Evolutionary conservation across 2,888 invertebrate species (phyloP).

Genomic region (Mystacides longicornis): DNA sequence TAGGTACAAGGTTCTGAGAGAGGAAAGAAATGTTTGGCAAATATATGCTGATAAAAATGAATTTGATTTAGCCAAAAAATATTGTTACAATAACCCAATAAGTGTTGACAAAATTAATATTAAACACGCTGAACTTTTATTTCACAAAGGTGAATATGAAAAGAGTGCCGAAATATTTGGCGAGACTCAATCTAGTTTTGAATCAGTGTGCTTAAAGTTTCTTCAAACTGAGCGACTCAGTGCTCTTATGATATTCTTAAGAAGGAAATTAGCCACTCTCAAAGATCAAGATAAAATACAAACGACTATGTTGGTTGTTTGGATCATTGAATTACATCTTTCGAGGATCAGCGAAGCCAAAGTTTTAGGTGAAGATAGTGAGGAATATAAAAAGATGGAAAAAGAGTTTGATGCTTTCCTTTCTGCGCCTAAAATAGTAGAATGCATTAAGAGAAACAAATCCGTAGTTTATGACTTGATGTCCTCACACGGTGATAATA

Average conservation of each 20-base stretch:
- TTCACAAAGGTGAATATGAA: conserved; percentile 68
- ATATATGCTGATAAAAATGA: conserved; percentile 80
- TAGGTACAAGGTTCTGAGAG: conserved; percentile 73
- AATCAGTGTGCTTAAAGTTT: conserved; percentile 90
- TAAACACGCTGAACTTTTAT: conserved; percentile 82
- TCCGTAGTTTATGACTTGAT: conserved; percentile 83
- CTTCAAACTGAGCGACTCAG: conserved; percentile 72
- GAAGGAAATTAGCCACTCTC: conserved; percentile 69
- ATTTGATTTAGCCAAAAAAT: conserved; percentile 80
- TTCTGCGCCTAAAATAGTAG: conserved; percentile 60
- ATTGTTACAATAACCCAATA: conserved; percentile 73
- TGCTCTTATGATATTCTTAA: conserved; percentile 83
- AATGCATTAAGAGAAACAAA: conserved; percentile 75
- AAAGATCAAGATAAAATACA: conserved; percentile 74
- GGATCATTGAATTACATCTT: conserved; percentile 89
- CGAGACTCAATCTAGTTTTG: conserved; percentile 86
- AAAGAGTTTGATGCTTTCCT: conserved; percentile 74
- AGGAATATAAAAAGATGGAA: conserved; percentile 55
- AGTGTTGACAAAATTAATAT: conserved; percentile 77
- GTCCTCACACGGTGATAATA: conserved; percentile 89
- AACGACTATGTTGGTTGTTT: conserved; percentile 87
- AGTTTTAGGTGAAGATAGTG: conserved; percentile 33
- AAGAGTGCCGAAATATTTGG: conserved; percentile 84
- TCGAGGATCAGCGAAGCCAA: conserved; percentile 73
- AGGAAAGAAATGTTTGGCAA: conserved; percentile 82